Evolutionary conservation across 2,113 vertebrate genomes (phyloP).

Genomic region (Camarhynchus parvulus): DNA sequence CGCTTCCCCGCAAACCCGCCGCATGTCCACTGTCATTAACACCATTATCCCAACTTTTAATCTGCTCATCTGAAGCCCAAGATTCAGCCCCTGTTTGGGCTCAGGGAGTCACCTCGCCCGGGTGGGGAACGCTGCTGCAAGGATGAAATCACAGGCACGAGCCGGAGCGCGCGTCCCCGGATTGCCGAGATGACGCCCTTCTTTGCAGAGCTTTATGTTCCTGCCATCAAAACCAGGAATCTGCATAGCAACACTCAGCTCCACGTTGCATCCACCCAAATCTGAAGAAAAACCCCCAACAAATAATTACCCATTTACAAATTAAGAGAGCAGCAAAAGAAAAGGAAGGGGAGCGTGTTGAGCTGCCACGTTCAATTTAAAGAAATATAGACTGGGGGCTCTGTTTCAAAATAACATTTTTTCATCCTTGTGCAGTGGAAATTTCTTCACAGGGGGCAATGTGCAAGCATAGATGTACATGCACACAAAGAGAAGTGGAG

Average conservation of each 20-base stretch:
- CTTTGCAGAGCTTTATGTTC: neutral
- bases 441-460: neutral
- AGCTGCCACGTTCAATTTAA: neutral
- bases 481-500: neutral
- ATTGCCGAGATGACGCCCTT: neutral
- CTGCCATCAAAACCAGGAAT: constrained; percentile 3
- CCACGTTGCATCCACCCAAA: neutral
- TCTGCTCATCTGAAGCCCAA: neutral
- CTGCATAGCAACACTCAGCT: constrained; percentile 36
- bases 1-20: neutral
- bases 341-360: neutral
- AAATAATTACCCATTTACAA: neutral
- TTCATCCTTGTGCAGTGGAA: neutral
- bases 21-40: rapidly evolving
- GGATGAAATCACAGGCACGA: neutral
- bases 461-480: neutral
- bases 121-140: neutral
- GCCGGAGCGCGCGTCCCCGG: neutral
- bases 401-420: neutral
- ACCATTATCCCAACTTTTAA: neutral
- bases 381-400: neutral
- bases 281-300: neutral
- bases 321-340: neutral
- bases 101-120: rapidly evolving
- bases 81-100: neutral